phyloP scores from a whole-genome alignment of 2,113 vertebrate species.

The Leptodactylus fuscus region DNA sequence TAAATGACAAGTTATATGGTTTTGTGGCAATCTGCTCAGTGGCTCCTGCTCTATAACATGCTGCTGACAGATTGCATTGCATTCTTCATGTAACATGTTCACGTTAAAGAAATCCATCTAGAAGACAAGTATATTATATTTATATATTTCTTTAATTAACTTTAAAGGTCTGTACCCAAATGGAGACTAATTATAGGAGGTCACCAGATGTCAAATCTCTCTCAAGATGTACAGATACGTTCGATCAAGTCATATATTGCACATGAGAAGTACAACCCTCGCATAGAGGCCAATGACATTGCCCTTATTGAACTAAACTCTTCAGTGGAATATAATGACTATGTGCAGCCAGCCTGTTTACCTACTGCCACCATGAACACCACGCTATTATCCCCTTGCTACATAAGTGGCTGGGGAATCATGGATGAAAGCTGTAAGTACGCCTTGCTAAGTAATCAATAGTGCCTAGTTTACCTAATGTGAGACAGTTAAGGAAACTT shows the following conservation, averaged over 20 bases:
- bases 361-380: constrained; percentile 60
- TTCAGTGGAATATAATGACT: constrained; percentile 61
- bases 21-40: too few species aligned
- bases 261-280: constrained; percentile 63
- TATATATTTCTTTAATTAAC: too few species aligned
- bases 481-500: constrained; percentile 46
- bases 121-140: too few species aligned
- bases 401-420: constrained; percentile 63
- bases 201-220: constrained; percentile 33
- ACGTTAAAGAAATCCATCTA: too few species aligned
- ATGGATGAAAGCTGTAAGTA: constrained; percentile 61
- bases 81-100: too few species aligned
- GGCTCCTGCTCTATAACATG: too few species aligned
- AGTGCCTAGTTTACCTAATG: constrained; percentile 7
- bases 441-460: neutral
- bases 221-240: constrained; percentile 63
- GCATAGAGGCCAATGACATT: constrained; percentile 65
- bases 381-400: constrained; percentile 56
- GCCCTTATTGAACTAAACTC: constrained; percentile 68
- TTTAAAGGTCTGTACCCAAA: constrained; percentile 63
- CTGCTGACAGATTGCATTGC: too few species aligned
- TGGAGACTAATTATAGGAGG: constrained; percentile 68
- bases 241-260: constrained; percentile 63
- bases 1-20: too few species aligned
- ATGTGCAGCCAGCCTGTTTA: constrained; percentile 65